These are phyloP conservation scores for Paralinhomoeus sp. DNA, from an alignment of 2,888 invertebrate genomes.

Conservation along the genomic window DNA sequence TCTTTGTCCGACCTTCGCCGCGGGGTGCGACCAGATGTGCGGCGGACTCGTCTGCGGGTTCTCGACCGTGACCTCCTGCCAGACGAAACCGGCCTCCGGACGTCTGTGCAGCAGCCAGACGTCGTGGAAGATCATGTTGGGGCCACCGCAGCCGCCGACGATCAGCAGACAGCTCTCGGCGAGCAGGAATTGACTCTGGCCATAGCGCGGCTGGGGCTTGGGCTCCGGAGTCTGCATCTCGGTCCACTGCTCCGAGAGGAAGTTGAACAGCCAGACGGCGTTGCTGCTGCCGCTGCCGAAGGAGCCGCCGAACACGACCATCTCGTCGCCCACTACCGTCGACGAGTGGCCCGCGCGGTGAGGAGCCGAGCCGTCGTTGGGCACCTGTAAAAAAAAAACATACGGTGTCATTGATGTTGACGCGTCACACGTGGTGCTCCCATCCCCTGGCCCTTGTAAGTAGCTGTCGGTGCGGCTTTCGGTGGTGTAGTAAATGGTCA, in stretches of 20 bases:
- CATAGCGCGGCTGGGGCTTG: constrained; percentile 60
- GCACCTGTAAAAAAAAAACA: too few species aligned
- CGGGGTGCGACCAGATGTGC: constrained; percentile 78
- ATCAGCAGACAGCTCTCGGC: constrained; percentile 44
- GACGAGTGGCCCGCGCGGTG: constrained; percentile 80
- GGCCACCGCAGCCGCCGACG: constrained; percentile 32
- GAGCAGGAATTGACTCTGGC: constrained; percentile 62
- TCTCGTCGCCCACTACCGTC: constrained; percentile 39
- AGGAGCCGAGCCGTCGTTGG: constrained; percentile 31
- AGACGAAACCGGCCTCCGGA: constrained; percentile 3
- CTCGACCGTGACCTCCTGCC: constrained; percentile 8
- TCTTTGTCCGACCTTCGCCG: constrained; percentile 41
- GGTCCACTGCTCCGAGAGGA: constrained; percentile 51
- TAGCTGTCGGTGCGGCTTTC: too few species aligned
- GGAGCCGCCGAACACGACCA: constrained; percentile 31
- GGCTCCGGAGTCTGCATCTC: constrained; percentile 42
- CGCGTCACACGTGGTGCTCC: too few species aligned
- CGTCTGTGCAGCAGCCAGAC: constrained; percentile 63
- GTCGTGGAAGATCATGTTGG: constrained; percentile 47
- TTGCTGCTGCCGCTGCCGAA: constrained; percentile 22
- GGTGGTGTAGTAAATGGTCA: too few species aligned
- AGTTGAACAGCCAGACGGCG: constrained; percentile 65
- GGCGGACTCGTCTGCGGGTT: constrained; percentile 57
- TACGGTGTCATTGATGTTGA: too few species aligned
- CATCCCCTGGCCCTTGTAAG: too few species aligned